Evolutionary conservation across 2,797 vertebrate species (phyloP).

Genomic region (Sphenopsis melanotis): DNA sequence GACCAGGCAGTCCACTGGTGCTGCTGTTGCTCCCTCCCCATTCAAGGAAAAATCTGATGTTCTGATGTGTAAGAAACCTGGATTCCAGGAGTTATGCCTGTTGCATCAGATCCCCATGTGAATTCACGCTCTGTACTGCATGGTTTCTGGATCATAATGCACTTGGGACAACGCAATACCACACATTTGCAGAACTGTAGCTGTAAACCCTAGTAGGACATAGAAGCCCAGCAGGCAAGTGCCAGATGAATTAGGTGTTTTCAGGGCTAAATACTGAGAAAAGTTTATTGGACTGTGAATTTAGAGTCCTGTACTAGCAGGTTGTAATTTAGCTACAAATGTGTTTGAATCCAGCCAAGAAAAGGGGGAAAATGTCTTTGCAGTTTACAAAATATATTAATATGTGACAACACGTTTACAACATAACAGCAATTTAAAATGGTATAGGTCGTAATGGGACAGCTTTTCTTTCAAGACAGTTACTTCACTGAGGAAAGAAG

Average conservation of each 20-base stretch:
- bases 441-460: background rate
- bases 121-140: background rate
- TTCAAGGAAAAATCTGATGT: background rate
- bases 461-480: background rate
- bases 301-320: background rate
- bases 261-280: background rate
- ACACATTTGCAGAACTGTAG: background rate
- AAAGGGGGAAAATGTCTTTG: background rate
- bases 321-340: background rate
- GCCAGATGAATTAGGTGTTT: background rate
- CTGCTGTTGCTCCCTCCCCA: background rate
- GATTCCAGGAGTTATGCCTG: background rate
- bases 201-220: background rate
- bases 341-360: background rate
- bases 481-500: background rate
- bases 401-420: background rate
- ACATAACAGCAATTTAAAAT: background rate
- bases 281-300: background rate
- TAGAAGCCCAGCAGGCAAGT: background rate
- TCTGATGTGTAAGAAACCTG: background rate
- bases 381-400: background rate
- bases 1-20: background rate
- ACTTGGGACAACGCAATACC: background rate
- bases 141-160: background rate
- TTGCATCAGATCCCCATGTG: background rate